Evolutionary conservation across 2,888 invertebrate genomes (phyloP).

Genomic region (Calameuta filiformis): DNA sequence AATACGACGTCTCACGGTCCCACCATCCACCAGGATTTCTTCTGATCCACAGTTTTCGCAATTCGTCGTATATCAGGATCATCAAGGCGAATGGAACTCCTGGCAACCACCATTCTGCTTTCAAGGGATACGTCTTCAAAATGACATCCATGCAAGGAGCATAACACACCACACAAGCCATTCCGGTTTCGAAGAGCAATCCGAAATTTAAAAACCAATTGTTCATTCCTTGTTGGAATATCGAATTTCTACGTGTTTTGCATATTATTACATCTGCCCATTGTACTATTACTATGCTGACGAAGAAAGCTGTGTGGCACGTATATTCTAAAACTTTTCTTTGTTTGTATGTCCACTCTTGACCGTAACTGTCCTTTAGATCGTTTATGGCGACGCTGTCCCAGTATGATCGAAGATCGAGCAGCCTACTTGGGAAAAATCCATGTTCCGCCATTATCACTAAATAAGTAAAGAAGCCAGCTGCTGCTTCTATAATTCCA

Average conservation of each 20-base stretch:
- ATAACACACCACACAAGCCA: slow-evolving; percentile 67
- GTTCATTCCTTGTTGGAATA: slow-evolving; percentile 81
- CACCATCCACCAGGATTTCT: slow-evolving; percentile 77
- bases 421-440: slow-evolving; percentile 75
- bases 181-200: slow-evolving; percentile 69
- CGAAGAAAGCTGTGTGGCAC: slow-evolving; percentile 84
- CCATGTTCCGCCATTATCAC: slow-evolving; percentile 83
- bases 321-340: slow-evolving; percentile 78
- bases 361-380: slow-evolving; percentile 79
- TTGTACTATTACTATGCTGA: slow-evolving; percentile 81
- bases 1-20: slow-evolving; percentile 82
- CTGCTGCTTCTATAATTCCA: slow-evolving; percentile 85
- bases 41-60: slow-evolving; percentile 77
- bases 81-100: slow-evolving; percentile 79
- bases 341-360: slow-evolving; percentile 78
- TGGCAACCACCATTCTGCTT: slow-evolving; percentile 78
- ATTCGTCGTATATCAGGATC: slow-evolving; percentile 81
- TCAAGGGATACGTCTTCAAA: slow-evolving; percentile 76
- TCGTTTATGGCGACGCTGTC: slow-evolving; percentile 73
- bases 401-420: slow-evolving; percentile 80
- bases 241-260: slow-evolving; percentile 80
- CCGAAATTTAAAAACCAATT: slow-evolving; percentile 75
- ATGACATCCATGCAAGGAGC: slow-evolving; percentile 66
- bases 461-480: slow-evolving; percentile 84
- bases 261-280: slow-evolving; percentile 83